Conservation (phyloP, 2,888 invertebrate genomes). For the Lissocephala sabroskyi region DNA sequence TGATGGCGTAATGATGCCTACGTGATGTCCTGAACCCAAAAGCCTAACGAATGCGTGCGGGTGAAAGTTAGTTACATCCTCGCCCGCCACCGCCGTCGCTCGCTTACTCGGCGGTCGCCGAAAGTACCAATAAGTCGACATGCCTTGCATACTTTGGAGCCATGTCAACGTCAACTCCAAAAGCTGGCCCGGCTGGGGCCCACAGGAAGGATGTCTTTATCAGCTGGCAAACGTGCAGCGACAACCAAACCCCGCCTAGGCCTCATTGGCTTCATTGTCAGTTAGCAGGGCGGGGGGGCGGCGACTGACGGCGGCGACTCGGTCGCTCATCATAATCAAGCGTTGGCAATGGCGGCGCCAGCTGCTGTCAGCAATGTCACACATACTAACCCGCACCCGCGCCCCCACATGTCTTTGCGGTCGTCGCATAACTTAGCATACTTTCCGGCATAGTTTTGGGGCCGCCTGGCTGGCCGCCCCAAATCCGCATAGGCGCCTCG, state of each 20-base stretch:
- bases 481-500: neutral
- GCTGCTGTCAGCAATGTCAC: constrained; percentile 39
- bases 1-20: constrained; percentile 63
- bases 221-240: constrained; percentile 3
- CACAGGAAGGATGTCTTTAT: constrained; percentile 58
- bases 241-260: constrained; percentile 12
- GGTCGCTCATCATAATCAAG: constrained; percentile 35
- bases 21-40: constrained; percentile 40
- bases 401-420: neutral
- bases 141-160: constrained; percentile 44
- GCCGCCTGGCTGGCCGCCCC: constrained; percentile 7
- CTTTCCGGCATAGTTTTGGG: constrained; percentile 55
- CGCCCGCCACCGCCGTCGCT: neutral
- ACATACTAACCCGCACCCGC: constrained; percentile 29
- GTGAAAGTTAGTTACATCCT: constrained; percentile 40
- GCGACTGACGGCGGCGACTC: constrained; percentile 3
- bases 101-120: constrained; percentile 36
- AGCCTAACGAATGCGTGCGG: constrained; percentile 36
- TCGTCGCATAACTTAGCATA: constrained; percentile 51
- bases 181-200: constrained; percentile 7
- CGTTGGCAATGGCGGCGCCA: constrained; percentile 7
- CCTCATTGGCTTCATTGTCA: constrained; percentile 40
- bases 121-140: constrained; percentile 43
- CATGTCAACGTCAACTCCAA: constrained; percentile 2
- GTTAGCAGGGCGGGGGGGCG: too few species aligned